Base-by-base conservation (phyloP, 2,797 vertebrate species). In the Eleutherodactylus coqui region DNA sequence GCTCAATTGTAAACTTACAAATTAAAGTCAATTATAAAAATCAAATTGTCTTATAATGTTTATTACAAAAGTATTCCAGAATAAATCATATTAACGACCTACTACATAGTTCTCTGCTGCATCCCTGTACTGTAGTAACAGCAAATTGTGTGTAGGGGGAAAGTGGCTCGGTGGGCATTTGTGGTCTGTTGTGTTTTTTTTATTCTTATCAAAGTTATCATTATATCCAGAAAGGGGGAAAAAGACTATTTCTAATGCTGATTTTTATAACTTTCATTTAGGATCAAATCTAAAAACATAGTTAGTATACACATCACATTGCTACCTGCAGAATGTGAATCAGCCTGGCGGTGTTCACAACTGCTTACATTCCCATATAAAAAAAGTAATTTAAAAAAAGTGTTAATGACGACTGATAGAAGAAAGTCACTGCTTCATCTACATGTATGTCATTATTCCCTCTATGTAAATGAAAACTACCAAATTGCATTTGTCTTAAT, bases 401-500 rank as follows among this genome's bases (percentile, higher is more conserved):
- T 51, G 29, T 45, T 38, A 78, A 36, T 55, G 21, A 45, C 34
- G 0, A 5, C 3, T n/a, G 6, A 41, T 41, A 3, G 29, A 34
- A 36, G 13, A 19, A 29, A 62, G 13, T 19, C 75, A 34, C 27
- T 13, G 49, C 21, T 76, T 43, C 17, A 34, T 16, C 49, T 45
- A 19, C 24, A 64, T 45, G n/a, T 27, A 41, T 53, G 70, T 78
- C 80, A 78, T 34, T 70, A 77, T 49, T 41, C 45, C 32, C 76
- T 82, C 67, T 77, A 45, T 49, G 51, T 75, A 19, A 49, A 67
- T 55, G 29, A 75, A 81, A 86, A 19, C 62, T 43, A 76, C 47
- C 77, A 41, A 53, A 32, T 81, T 49, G 75, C 14, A 64, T 81
- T 55, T 86, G 27, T 21, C 47, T 58, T 77, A 84, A 75, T 84